These are phyloP conservation scores for Hypena proboscidalis DNA, from an alignment of 2,888 invertebrate species.

Conservation along the genomic window DNA sequence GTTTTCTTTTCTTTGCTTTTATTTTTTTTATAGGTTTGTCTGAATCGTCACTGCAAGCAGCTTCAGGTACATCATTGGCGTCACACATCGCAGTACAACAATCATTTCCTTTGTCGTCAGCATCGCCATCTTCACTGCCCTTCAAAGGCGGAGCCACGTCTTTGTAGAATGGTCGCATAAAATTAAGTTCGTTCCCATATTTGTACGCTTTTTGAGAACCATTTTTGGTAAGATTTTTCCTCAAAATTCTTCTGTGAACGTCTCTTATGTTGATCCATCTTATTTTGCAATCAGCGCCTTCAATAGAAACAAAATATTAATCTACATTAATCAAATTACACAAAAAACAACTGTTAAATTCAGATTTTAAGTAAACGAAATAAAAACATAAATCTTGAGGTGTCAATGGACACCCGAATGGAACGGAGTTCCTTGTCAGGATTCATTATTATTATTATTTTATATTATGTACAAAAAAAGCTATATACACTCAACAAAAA, in stretches of 20 bases:
- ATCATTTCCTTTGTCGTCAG: constrained; percentile 33
- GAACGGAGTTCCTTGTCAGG: too few relatives aligned
- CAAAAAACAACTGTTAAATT: too few relatives aligned
- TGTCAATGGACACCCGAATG: too few relatives aligned
- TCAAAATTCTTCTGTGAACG: constrained; percentile 70
- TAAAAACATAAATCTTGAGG: too few relatives aligned
- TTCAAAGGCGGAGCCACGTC: constrained; percentile 46
- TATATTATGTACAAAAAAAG: too few relatives aligned
- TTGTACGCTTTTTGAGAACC: constrained; percentile 62
- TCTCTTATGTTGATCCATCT: constrained; percentile 80
- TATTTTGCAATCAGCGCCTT: constrained; percentile 74
- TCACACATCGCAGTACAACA: constrained; percentile 25
- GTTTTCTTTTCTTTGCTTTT: constrained; percentile 29
- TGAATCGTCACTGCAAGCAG: constrained; percentile 47
- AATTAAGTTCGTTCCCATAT: constrained; percentile 67
- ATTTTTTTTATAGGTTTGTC: constrained; percentile 45
- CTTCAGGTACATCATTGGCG: not conserved
- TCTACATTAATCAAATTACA: too few relatives aligned
- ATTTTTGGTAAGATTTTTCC: constrained; percentile 49
- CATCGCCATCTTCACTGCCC: constrained; percentile 46
- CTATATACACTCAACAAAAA: too few relatives aligned
- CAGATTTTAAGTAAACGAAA: too few relatives aligned
- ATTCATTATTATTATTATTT: too few relatives aligned
- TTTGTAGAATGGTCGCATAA: constrained; percentile 70
- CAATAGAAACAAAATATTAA: not conserved